Evolutionary conservation across 2,888 invertebrate genomes (phyloP).

Genomic region (Drosophila melanosoma): DNA sequence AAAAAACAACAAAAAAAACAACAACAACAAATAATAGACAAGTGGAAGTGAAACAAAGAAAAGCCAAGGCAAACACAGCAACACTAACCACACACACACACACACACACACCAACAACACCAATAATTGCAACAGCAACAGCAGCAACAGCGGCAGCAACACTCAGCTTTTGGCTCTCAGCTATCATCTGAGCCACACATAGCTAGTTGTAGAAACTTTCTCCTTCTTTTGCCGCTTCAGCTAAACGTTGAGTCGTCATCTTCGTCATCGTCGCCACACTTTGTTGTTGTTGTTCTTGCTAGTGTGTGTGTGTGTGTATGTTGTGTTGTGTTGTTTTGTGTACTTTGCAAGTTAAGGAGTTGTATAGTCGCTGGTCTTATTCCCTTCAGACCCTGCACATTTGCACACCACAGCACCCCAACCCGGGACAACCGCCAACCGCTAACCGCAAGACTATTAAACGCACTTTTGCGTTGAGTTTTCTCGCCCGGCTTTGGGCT

Average conservation of each 20-base stretch:
- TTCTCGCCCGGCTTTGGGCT: constrained; percentile 64
- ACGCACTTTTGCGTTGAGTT: constrained; percentile 74
- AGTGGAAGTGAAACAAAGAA: constrained; percentile 72
- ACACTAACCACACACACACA: constrained; percentile 2
- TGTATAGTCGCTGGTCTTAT: constrained; percentile 27
- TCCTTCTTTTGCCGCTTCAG: constrained; percentile 49
- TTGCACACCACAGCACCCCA: background rate
- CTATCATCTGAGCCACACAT: constrained; percentile 43
- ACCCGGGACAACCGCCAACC: background rate
- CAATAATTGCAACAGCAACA: background rate
- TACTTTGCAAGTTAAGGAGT: constrained; percentile 73
- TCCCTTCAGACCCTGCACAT: background rate
- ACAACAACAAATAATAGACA: constrained; percentile 59
- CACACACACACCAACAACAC: constrained; percentile 13
- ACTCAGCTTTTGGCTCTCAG: constrained; percentile 18
- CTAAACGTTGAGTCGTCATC: constrained; percentile 64
- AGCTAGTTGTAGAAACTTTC: constrained; percentile 65
- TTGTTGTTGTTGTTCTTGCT: constrained; percentile 16
- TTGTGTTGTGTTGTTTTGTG: constrained; percentile 43
- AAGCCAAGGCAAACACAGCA: constrained; percentile 54
- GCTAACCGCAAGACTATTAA: constrained; percentile 71
- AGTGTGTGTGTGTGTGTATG: constrained; percentile 20
- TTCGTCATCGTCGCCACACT: constrained; percentile 35
- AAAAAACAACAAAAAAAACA: background rate
- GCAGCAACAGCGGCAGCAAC: background rate